phyloP scores from a whole-genome alignment of 2,888 invertebrate species.

The Rhopalosiphum nymphaeae region DNA sequence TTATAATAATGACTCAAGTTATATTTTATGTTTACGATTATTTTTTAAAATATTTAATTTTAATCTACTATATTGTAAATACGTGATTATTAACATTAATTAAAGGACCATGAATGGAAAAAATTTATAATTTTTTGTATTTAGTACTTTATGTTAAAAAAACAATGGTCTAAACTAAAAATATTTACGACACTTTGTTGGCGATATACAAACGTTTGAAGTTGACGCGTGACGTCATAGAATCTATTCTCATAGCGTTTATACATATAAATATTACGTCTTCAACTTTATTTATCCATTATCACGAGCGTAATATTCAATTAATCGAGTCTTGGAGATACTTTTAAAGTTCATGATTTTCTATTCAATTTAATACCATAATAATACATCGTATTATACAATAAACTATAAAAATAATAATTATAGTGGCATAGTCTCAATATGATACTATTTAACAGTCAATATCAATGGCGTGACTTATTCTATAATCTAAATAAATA shows the following conservation, averaged over 20 bases:
- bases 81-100: too few relatives aligned
- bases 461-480: too few relatives aligned
- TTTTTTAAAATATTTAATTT: too few relatives aligned
- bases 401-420: too few relatives aligned
- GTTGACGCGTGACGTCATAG: neutral
- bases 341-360: neutral
- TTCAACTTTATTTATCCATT: neutral
- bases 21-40: too few relatives aligned
- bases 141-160: slow-evolving; percentile 2
- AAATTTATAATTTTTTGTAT: neutral
- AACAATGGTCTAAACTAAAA: neutral
- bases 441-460: neutral
- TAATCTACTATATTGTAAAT: neutral
- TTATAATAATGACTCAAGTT: too few relatives aligned
- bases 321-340: neutral
- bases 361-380: neutral
- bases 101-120: neutral
- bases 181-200: neutral
- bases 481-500: neutral
- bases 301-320: neutral
- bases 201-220: neutral
- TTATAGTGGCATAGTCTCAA: neutral
- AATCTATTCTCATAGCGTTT: neutral
- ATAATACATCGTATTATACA: neutral
- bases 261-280: neutral